phyloP scores from a whole-genome alignment of 2,797 vertebrate genomes.

The Pipistrellus pygmaeus region DNA sequence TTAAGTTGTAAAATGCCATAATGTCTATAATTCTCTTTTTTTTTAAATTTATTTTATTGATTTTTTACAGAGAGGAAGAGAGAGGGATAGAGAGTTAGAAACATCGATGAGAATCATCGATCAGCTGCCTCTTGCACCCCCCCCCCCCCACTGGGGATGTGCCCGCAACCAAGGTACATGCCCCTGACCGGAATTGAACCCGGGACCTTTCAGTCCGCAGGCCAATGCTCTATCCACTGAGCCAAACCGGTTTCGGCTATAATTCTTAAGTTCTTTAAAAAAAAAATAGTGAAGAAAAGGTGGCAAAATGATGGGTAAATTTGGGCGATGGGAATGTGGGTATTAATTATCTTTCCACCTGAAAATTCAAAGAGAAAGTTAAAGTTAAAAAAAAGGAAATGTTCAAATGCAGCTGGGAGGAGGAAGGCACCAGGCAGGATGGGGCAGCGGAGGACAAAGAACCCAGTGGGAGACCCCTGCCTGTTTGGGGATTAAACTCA shows the following conservation, averaged over 20 bases:
- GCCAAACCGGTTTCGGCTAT: too few species aligned
- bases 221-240: too few species aligned
- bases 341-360: slow-evolving; percentile 30
- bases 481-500: neutral
- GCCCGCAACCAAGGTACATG: too few species aligned
- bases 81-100: too few species aligned
- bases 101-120: too few species aligned
- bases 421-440: neutral
- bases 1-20: neutral
- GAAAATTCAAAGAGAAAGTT: neutral
- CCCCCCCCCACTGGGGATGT: too few species aligned
- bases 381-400: slow-evolving; percentile 29
- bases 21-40: neutral
- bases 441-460: neutral
- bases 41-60: too few species aligned
- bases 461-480: neutral
- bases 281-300: neutral
- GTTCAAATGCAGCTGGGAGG: neutral
- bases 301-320: neutral
- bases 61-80: too few species aligned
- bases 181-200: too few species aligned
- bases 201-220: too few species aligned
- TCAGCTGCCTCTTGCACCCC: too few species aligned
- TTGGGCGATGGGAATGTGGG: neutral
- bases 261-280: slow-evolving; percentile 13